These are phyloP conservation scores for Callaeas wilsoni DNA, from an alignment of 2,113 vertebrate species.

Conservation along the genomic window DNA sequence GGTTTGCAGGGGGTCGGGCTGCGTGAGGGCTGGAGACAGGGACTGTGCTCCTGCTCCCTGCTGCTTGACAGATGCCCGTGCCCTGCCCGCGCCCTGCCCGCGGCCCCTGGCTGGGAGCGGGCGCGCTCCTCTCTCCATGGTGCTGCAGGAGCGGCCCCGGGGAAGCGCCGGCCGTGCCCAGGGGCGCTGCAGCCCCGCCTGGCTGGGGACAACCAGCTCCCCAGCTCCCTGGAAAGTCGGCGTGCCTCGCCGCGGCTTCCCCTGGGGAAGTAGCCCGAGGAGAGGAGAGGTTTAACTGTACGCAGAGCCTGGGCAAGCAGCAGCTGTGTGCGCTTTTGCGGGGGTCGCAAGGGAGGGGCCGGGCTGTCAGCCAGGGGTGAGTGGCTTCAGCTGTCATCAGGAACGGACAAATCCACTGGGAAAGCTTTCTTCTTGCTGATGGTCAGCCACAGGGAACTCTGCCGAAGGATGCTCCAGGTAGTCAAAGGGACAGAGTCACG, in stretches of 20 bases:
- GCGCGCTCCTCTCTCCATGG: slow-evolving; percentile 46
- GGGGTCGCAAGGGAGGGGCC: too few species aligned
- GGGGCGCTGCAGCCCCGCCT: background rate
- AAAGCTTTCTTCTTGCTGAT: background rate
- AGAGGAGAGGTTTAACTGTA: too few species aligned
- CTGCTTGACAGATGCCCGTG: fast-evolving
- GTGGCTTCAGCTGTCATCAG: fast-evolving
- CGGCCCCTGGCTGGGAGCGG: too few species aligned
- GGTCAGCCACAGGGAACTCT: background rate
- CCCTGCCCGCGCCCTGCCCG: too few species aligned
- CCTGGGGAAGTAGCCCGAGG: fast-evolving
- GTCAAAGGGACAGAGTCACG: background rate
- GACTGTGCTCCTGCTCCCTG: fast-evolving
- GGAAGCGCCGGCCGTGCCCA: background rate
- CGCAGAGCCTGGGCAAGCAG: background rate
- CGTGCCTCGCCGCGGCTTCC: fast-evolving
- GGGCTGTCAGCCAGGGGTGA: fast-evolving
- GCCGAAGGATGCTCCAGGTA: background rate
- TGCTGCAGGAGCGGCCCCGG: slow-evolving; percentile 24
- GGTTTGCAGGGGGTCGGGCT: background rate
- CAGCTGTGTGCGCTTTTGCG: fast-evolving
- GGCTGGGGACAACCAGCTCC: too few species aligned
- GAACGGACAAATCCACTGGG: background rate
- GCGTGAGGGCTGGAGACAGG: too few species aligned
- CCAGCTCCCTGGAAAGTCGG: background rate